Evolutionary conservation across 2,797 vertebrate species (phyloP).

Genomic region (Chloroceryle amazona): DNA sequence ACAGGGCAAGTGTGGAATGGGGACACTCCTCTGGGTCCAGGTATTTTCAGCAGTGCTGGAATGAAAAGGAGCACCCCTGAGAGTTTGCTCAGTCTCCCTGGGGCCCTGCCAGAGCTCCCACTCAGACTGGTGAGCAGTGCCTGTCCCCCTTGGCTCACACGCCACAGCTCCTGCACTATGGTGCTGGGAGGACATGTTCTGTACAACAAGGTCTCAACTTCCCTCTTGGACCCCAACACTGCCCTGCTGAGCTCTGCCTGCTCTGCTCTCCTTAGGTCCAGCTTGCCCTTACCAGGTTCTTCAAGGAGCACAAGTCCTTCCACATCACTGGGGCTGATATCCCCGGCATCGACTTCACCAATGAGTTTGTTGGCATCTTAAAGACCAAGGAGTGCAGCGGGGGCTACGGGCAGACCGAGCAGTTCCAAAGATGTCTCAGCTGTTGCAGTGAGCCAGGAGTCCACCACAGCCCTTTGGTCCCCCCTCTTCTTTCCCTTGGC

Average conservation of each 20-base stretch:
- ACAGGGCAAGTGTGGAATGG: rapidly evolving
- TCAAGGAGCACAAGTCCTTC: neutral
- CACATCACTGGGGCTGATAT: neutral
- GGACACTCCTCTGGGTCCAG: neutral
- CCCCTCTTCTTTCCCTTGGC: neutral
- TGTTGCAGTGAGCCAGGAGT: slow-evolving; percentile 4
- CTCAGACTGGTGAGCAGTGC: neutral
- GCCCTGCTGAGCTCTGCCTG: neutral
- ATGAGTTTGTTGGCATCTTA: neutral
- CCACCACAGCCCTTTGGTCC: neutral
- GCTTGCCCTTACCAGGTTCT: neutral
- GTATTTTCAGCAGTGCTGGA: neutral
- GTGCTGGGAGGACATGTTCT: neutral
- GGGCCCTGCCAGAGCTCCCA: neutral
- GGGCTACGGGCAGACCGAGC: slow-evolving; percentile 2
- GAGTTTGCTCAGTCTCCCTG: neutral
- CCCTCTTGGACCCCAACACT: neutral
- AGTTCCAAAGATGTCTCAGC: neutral
- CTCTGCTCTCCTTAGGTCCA: neutral
- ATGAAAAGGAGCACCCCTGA: neutral
- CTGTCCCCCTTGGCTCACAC: neutral
- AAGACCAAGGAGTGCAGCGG: neutral
- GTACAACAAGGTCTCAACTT: neutral
- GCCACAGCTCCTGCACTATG: neutral
- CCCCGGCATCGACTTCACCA: neutral